These are phyloP conservation scores for Myathropa florea DNA, from an alignment of 2,888 invertebrate genomes.

Conservation along the genomic window DNA sequence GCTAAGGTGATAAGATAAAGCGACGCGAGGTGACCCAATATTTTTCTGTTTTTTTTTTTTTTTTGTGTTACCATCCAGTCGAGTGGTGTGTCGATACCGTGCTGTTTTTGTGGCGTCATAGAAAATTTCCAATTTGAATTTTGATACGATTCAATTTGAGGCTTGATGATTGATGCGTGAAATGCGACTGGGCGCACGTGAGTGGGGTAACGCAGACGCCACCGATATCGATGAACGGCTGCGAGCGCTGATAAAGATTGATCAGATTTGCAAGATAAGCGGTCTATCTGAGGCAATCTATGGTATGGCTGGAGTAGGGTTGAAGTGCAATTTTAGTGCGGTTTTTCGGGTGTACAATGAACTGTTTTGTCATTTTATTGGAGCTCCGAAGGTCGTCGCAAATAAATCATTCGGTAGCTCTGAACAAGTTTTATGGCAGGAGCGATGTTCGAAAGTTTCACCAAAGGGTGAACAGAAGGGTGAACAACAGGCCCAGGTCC, in stretches of 20 bases:
- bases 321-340: no score
- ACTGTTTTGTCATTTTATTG: no score
- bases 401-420: no score
- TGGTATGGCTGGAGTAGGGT: no score
- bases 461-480: no score
- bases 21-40: conserved; percentile 15
- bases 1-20: conserved; percentile 56
- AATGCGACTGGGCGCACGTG: not conserved
- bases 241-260: not conserved
- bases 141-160: not conserved
- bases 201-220: not conserved
- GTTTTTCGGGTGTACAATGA: no score
- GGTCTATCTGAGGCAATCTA: no score
- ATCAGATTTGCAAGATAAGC: not conserved
- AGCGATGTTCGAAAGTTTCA: no score
- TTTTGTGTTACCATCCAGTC: conserved; percentile 26
- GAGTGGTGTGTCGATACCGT: not conserved
- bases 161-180: not conserved
- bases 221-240: not conserved
- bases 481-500: no score
- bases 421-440: no score
- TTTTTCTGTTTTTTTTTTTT: no score
- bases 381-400: no score
- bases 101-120: conserved; percentile 17
- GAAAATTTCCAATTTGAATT: conserved; percentile 6